phyloP scores from a whole-genome alignment of 1,140 invertebrate genomes.

The Ceratina japonica region DNA sequence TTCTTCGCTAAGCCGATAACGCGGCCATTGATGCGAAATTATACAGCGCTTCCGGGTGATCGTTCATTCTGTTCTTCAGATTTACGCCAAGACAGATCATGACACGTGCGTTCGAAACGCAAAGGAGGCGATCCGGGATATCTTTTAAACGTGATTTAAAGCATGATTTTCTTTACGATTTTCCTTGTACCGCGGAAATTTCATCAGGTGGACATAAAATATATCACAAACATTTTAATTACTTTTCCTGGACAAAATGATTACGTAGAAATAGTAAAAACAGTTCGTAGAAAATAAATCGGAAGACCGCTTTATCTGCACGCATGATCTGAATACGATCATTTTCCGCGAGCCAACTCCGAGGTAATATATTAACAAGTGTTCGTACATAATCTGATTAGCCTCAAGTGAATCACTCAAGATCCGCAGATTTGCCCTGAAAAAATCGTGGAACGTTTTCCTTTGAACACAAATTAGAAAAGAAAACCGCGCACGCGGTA shows the following conservation, averaged over 20 bases:
- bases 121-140: background rate
- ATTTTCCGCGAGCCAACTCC: background rate
- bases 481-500: background rate
- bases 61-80: background rate
- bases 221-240: no score
- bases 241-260: no score
- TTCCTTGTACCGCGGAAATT: no score
- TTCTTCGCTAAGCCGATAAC: slow-evolving; percentile 14
- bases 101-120: background rate
- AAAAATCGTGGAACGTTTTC: background rate
- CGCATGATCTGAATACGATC: no score
- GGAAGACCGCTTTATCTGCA: background rate
- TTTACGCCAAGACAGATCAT: background rate
- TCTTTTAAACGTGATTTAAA: no score
- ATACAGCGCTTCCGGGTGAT: background rate
- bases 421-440: background rate
- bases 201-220: no score
- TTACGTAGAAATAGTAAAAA: no score
- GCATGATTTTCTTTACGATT: no score
- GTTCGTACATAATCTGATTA: slow-evolving; percentile 6
- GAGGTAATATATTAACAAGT: background rate
- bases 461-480: background rate
- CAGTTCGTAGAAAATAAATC: no score
- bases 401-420: background rate
- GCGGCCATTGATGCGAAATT: background rate